A percentile compares a stretch with the other conserved stretches of the same genome.
These are phyloP conservation scores for Ferrisia virgata DNA, from an alignment of 2,888 invertebrate genomes.

Conservation along the genomic window DNA sequence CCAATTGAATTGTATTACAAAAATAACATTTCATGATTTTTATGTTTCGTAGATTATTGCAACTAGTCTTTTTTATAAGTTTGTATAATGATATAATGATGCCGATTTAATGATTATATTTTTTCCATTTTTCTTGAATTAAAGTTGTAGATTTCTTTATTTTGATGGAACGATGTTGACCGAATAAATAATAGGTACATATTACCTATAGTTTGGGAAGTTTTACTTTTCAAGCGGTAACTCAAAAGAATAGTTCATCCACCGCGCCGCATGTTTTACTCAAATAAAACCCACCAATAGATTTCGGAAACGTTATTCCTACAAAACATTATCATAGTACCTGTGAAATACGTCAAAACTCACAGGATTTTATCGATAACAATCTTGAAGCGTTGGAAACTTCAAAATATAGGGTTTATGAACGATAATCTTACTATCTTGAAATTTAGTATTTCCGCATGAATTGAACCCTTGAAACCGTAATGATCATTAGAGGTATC, in stretches of 20 bases:
- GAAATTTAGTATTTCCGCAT: slow-evolving; percentile 21
- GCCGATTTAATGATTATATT: too few species aligned
- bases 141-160: too few species aligned
- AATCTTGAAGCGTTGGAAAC: background rate
- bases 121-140: too few species aligned
- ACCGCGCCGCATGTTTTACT: background rate
- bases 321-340: background rate
- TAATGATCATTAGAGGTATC: background rate
- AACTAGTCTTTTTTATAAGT: background rate
- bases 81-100: too few species aligned
- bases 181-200: background rate
- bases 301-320: background rate
- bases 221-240: background rate
- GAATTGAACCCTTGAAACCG: background rate
- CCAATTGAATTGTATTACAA: slow-evolving; percentile 61
- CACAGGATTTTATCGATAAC: background rate
- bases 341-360: background rate
- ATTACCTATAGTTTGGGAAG: background rate
- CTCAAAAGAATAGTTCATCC: background rate
- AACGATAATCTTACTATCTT: background rate
- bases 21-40: slow-evolving; percentile 20
- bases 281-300: background rate
- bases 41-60: background rate
- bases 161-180: background rate
- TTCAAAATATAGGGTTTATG: background rate